Percentiles rank a stretch among this genome's conserved stretches.
Evolutionary conservation across 2,797 vertebrate species (phyloP).

Genomic region (Serranus cabrilla): DNA sequence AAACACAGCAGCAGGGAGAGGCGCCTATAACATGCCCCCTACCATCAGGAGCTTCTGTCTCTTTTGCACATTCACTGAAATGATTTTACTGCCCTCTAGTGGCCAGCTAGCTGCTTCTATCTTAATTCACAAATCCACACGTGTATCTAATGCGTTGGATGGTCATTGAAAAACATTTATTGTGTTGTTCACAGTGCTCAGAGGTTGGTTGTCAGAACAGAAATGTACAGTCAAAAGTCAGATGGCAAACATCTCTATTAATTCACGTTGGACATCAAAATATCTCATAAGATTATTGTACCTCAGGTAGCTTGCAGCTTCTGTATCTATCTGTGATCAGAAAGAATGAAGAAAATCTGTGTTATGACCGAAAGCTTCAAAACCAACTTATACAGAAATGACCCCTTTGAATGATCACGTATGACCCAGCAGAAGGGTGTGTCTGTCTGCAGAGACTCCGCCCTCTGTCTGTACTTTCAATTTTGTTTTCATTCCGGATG

Average conservation of each 20-base stretch:
- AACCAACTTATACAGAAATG: no score
- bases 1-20: slow-evolving; percentile 60
- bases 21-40: background rate
- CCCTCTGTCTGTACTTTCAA: no score
- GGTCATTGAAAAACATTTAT: slow-evolving; percentile 59
- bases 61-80: background rate
- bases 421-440: no score
- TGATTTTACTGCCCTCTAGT: slow-evolving; percentile 67
- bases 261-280: background rate
- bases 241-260: slow-evolving; percentile 31
- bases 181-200: slow-evolving; percentile 74
- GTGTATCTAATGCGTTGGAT: background rate
- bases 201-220: slow-evolving; percentile 56
- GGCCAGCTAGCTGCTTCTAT: no score
- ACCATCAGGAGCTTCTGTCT: background rate
- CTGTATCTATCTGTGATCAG: background rate
- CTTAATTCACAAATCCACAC: background rate
- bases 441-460: no score
- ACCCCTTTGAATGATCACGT: no score
- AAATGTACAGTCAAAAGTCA: slow-evolving; percentile 56
- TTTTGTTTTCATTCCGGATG: no score
- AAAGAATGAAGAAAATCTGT: background rate
- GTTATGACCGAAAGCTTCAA: background rate
- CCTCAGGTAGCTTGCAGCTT: background rate
- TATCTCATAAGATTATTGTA: slow-evolving; percentile 6